These are phyloP conservation scores for fruit fly (Drosophila melanogaster) DNA, from an alignment of 1,140 invertebrate species.

Conservation along the genomic window DNA sequence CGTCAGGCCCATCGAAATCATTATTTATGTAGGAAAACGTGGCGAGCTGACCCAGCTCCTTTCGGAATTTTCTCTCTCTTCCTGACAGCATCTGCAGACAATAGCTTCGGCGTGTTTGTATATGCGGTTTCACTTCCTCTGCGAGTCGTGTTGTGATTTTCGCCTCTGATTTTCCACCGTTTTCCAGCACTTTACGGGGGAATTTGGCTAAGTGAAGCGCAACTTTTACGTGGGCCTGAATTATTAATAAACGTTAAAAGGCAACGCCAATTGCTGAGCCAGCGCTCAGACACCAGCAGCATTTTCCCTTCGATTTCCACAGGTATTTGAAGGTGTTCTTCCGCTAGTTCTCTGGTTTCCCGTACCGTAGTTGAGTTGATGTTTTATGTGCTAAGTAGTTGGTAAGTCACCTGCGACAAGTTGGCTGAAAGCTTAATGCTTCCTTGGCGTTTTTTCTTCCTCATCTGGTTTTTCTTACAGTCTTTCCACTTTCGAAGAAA, in stretches of 20 bases:
- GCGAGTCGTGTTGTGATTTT: conserved; percentile 48
- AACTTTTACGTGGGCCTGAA: conserved; percentile 65
- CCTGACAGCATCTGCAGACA: conserved; percentile 51
- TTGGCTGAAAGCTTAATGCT: conserved; percentile 56
- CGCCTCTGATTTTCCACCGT: conserved; percentile 49
- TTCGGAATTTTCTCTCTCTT: conserved; percentile 14
- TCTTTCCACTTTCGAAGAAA: background rate
- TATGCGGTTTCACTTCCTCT: conserved; percentile 16
- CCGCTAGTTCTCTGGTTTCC: background rate
- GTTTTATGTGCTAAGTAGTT: conserved; percentile 66
- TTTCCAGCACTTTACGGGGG: conserved; percentile 33
- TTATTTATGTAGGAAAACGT: conserved; percentile 67
- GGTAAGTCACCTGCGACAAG: conserved; percentile 68
- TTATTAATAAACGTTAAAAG: conserved; percentile 70
- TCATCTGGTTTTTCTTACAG: conserved; percentile 21
- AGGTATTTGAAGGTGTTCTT: conserved; percentile 14
- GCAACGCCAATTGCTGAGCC: conserved; percentile 43
- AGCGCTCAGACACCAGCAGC: conserved; percentile 15
- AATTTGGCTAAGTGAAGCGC: conserved; percentile 56
- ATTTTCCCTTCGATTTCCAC: conserved; percentile 1
- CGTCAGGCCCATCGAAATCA: conserved; percentile 53
- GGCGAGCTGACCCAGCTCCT: conserved; percentile 30
- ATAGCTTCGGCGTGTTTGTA: conserved; percentile 27
- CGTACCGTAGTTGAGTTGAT: conserved; percentile 51
- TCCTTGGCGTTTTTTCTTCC: conserved; percentile 10